A percentile compares a stretch with the other conserved stretches of the same genome.
phyloP scores from a whole-genome alignment of 2,797 vertebrate genomes.

The Pseudochirops corinnae region DNA sequence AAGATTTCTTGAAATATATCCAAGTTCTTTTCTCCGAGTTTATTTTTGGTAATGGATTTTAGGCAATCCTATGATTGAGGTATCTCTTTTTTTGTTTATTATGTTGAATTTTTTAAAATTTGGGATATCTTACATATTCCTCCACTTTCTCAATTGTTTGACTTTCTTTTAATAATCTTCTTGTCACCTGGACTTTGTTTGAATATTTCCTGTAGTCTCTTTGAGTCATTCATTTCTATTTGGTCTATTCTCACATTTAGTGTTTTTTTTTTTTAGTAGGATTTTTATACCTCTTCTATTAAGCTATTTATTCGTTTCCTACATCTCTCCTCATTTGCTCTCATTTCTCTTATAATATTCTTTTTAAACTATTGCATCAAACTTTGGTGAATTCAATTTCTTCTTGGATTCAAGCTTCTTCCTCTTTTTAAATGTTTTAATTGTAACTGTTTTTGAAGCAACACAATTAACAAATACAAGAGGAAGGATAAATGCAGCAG shows the following conservation, averaged over 20 bases:
- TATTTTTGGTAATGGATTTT: not conserved
- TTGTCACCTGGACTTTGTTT: too few relatives aligned
- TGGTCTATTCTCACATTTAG: not conserved
- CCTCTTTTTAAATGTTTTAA: not conserved
- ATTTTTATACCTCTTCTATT: not conserved
- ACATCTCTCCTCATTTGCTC: not conserved
- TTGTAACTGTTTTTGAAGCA: not conserved
- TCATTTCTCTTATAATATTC: not conserved
- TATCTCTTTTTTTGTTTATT: not conserved
- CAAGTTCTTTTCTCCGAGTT: not conserved
- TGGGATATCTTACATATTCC: not conserved
- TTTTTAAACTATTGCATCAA: not conserved
- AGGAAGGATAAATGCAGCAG: not conserved
- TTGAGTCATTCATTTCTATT: not conserved
- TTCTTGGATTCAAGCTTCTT: not conserved
- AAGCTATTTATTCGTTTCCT: not conserved
- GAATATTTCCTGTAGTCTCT: not conserved
- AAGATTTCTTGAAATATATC: not conserved
- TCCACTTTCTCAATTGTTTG: not conserved
- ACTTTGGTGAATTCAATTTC: not conserved
- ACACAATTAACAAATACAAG: not conserved
- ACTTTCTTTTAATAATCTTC: too few relatives aligned
- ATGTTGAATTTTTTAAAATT: not conserved
- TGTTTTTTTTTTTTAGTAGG: not conserved
- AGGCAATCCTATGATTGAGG: not conserved